A percentile compares a stretch with the other conserved stretches of the same genome.
phyloP scores from a whole-genome alignment of 2,888 invertebrate genomes.

The Stenolophus ochropezus region DNA sequence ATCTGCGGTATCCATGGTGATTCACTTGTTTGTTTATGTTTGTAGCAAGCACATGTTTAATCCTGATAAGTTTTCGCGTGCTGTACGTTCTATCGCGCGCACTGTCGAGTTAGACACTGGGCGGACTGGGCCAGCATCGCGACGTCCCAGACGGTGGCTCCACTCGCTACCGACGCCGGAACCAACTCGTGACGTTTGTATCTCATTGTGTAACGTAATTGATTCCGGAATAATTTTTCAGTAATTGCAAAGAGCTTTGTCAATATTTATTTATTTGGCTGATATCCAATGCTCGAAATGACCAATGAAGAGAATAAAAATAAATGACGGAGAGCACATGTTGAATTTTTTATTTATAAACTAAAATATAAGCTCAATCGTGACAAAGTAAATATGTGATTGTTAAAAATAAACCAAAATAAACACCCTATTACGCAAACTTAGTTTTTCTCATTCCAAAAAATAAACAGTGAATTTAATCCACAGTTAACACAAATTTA shows the following conservation, averaged over 20 bases:
- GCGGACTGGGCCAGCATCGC: constrained; percentile 30
- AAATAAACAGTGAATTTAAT: neutral
- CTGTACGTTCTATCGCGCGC: constrained; percentile 17
- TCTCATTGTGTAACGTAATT: constrained; percentile 3
- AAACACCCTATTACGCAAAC: constrained; percentile 3
- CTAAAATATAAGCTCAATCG: neutral
- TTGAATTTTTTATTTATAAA: constrained; percentile 2
- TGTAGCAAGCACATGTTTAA: neutral
- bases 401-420: constrained; percentile 19
- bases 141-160: neutral
- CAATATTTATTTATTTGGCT: constrained; percentile 24
- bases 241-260: neutral
- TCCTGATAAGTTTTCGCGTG: neutral
- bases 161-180: neutral
- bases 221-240: neutral
- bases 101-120: constrained; percentile 23
- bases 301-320: neutral
- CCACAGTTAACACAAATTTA: neutral
- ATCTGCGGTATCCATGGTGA: neutral
- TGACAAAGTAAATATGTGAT: neutral
- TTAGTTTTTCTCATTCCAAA: neutral
- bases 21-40: constrained; percentile 8
- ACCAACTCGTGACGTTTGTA: neutral
- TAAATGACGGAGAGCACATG: neutral
- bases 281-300: neutral